A percentile compares a stretch with the other conserved stretches of the same genome.
Conservation (phyloP, 2,113 vertebrate genomes). For the Centrocercus urophasianus region DNA sequence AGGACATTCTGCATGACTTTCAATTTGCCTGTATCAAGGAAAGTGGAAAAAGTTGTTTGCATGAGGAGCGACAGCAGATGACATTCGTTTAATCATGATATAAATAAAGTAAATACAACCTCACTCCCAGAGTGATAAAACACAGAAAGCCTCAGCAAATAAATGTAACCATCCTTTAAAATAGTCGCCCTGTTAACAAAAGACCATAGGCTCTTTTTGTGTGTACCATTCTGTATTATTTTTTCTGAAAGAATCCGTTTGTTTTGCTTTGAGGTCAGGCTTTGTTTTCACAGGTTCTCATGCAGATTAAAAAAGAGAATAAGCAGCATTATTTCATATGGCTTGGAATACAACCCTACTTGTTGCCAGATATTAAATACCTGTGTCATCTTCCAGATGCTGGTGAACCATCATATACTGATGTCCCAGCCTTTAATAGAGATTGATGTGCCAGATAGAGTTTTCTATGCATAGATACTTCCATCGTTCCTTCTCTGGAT, state of each 20-base stretch:
- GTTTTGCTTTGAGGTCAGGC: not conserved
- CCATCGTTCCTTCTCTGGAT: not conserved
- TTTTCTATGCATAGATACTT: rapidly evolving
- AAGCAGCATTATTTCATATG: not conserved
- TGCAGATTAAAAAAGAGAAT: not conserved
- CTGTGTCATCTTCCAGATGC: not conserved
- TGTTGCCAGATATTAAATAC: not conserved
- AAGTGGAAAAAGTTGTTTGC: slow-evolving; percentile 13
- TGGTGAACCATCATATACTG: not conserved
- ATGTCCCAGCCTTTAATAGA: not conserved
- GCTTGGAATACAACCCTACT: not conserved
- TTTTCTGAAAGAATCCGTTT: not conserved
- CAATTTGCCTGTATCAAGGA: not conserved
- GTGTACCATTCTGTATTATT: rapidly evolving
- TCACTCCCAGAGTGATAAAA: not conserved
- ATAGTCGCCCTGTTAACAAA: not conserved
- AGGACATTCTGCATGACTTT: not conserved
- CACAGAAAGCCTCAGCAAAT: not conserved
- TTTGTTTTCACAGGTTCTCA: not conserved
- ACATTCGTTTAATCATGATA: slow-evolving; percentile 14
- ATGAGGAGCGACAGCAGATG: not conserved
- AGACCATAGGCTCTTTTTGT: not conserved
- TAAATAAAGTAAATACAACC: not conserved
- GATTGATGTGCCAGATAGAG: not conserved
- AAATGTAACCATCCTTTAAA: not conserved